Percentiles rank a stretch among this genome's conserved stretches.
These are phyloP conservation scores for Ericerus pela DNA, from an alignment of 1,140 invertebrate genomes.

Conservation along the genomic window DNA sequence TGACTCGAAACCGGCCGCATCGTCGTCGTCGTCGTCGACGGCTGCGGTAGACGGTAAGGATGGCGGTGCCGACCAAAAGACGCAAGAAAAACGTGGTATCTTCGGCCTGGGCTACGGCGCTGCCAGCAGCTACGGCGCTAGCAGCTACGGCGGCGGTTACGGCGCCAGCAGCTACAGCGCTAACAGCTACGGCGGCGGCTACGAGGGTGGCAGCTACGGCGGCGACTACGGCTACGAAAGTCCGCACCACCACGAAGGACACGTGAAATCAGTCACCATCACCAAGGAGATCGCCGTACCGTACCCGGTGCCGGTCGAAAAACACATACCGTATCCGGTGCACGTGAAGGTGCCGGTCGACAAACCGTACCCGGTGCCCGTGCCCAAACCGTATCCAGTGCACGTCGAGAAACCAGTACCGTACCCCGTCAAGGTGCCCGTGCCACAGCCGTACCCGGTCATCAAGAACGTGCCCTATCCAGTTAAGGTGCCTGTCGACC, in stretches of 20 bases:
- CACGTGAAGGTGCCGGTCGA: conserved; percentile 21
- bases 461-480: conserved; percentile 28
- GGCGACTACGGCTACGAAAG: conserved; percentile 15
- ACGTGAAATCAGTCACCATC: conserved; percentile 21
- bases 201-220: conserved; percentile 13
- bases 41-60: neutral
- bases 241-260: conserved; percentile 12
- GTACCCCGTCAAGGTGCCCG: conserved; percentile 33
- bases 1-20: conserved; percentile 6
- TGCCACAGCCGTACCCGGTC: conserved; percentile 24
- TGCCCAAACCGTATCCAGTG: conserved; percentile 28
- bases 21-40: neutral
- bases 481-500: conserved; percentile 43
- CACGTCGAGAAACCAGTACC: conserved; percentile 30
- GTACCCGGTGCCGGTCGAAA: conserved; percentile 19
- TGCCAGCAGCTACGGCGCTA: conserved; percentile 13
- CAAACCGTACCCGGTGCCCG: conserved; percentile 23
- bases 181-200: neutral
- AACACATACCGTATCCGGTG: conserved; percentile 20
- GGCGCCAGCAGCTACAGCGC: neutral
- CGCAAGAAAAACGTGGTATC: conserved; percentile 15
- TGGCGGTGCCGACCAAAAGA: neutral
- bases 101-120: conserved; percentile 35
- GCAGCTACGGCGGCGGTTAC: conserved; percentile 6
- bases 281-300: conserved; percentile 20